Evolutionary conservation across 1,140 invertebrate species (phyloP).

Genomic region (Aplysia californica): DNA sequence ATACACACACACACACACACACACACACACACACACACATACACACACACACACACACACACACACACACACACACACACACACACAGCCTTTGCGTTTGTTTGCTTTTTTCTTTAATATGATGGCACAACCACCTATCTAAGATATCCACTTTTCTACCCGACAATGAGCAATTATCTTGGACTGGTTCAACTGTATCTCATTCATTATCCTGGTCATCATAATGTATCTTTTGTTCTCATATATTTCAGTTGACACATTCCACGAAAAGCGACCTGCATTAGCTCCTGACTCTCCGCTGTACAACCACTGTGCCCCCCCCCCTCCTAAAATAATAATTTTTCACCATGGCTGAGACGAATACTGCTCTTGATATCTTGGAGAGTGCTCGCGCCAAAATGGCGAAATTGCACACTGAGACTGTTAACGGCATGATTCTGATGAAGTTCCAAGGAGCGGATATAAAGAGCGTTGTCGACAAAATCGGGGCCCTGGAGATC

Average conservation of each 20-base stretch:
- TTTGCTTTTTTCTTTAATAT: background rate
- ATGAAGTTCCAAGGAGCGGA: too few species aligned
- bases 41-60: conserved; percentile 7
- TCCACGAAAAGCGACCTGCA: background rate
- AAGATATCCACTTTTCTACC: background rate
- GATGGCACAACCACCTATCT: background rate
- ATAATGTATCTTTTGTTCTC: background rate
- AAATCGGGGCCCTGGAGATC: too few species aligned
- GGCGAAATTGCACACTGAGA: too few species aligned
- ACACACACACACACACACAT: conserved; percentile 24
- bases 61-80: conserved; percentile 17
- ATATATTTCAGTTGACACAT: background rate
- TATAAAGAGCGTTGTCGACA: too few species aligned
- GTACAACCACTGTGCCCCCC: too few species aligned
- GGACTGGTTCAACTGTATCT: background rate
- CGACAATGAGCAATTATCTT: background rate
- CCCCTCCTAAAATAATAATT: too few species aligned
- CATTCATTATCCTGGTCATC: background rate
- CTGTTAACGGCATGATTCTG: too few species aligned
- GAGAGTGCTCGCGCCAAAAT: too few species aligned
- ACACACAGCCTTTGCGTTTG: background rate
- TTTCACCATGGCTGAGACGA: too few species aligned
- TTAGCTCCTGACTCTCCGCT: background rate
- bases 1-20: conserved; percentile 17
- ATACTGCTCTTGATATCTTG: too few species aligned